Evolutionary conservation across 1,140 invertebrate genomes (phyloP).

Genomic region (Panonychus citri): DNA sequence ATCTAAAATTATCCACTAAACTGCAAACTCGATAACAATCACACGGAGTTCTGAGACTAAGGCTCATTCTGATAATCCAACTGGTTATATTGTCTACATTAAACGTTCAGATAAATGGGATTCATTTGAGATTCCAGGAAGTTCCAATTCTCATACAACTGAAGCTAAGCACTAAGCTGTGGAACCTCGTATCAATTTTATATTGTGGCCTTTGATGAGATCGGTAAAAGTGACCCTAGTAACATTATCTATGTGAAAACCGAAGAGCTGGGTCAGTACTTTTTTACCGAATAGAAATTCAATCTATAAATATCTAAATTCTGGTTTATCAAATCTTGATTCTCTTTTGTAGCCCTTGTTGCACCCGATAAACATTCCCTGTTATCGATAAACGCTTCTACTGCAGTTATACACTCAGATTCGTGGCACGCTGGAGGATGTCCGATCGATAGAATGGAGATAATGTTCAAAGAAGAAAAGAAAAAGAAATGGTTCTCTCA

Average conservation of each 20-base stretch:
- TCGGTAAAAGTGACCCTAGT: constrained; percentile 60
- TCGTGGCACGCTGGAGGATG: constrained; percentile 33
- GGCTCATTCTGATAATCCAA: neutral
- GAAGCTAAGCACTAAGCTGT: constrained; percentile 27
- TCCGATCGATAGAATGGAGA: constrained; percentile 22
- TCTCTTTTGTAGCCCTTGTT: constrained; percentile 14
- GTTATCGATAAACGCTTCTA: constrained; percentile 22
- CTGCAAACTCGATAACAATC: constrained; percentile 11
- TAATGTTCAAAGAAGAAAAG: constrained; percentile 16
- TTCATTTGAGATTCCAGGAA: constrained; percentile 15
- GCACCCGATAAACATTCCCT: constrained; percentile 15
- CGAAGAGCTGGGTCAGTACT: constrained; percentile 13
- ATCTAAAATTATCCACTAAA: constrained; percentile 9
- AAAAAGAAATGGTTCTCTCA: neutral
- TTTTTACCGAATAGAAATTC: too few species aligned
- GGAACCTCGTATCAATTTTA: constrained; percentile 65
- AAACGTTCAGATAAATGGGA: constrained; percentile 31
- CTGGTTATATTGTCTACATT: constrained; percentile 23
- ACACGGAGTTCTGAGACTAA: constrained; percentile 11
- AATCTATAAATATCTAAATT: too few species aligned
- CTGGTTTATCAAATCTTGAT: neutral
- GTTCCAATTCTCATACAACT: neutral
- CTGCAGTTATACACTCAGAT: constrained; percentile 25
- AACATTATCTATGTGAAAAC: constrained; percentile 15
- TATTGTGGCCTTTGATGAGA: constrained; percentile 62